phyloP scores from a whole-genome alignment of 2,113 vertebrate genomes.

The Ceyx cyanopectus region DNA sequence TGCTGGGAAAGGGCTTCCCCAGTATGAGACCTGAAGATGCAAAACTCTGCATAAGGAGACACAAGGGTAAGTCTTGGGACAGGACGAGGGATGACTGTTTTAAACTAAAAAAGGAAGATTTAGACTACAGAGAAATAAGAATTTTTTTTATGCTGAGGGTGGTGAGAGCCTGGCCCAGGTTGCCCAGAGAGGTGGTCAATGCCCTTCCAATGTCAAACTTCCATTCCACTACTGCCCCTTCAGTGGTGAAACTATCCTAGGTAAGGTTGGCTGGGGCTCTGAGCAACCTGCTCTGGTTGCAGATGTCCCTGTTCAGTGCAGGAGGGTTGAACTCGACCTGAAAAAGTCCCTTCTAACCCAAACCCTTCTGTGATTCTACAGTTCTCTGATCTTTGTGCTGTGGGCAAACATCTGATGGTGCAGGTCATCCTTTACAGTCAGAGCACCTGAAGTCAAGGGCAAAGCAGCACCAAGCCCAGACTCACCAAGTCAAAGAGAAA shows the following conservation, averaged over 20 bases:
- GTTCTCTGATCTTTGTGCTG: not conserved
- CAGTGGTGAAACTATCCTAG: not conserved
- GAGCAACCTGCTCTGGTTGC: not conserved
- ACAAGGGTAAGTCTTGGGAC: not conserved
- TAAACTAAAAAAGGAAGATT: not conserved
- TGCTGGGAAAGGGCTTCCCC: not conserved
- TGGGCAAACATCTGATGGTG: not conserved
- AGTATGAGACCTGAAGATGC: not conserved
- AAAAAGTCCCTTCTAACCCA: not conserved
- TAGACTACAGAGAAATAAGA: not conserved
- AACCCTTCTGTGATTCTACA: not conserved
- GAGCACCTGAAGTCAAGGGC: not conserved
- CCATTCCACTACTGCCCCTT: too few relatives aligned
- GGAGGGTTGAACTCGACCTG: not conserved
- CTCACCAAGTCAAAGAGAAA: not conserved
- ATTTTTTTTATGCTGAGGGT: not conserved
- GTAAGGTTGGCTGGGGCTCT: not conserved
- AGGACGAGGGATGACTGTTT: too few relatives aligned
- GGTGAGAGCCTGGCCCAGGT: not conserved
- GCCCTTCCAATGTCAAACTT: too few relatives aligned
- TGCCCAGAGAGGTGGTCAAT: not conserved
- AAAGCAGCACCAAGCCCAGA: not conserved
- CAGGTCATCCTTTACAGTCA: not conserved
- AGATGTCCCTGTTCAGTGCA: not conserved
- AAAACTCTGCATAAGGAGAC: not conserved